Evolutionary conservation across 1,140 invertebrate species (phyloP).

Genomic region (Heliconius nattereri): DNA sequence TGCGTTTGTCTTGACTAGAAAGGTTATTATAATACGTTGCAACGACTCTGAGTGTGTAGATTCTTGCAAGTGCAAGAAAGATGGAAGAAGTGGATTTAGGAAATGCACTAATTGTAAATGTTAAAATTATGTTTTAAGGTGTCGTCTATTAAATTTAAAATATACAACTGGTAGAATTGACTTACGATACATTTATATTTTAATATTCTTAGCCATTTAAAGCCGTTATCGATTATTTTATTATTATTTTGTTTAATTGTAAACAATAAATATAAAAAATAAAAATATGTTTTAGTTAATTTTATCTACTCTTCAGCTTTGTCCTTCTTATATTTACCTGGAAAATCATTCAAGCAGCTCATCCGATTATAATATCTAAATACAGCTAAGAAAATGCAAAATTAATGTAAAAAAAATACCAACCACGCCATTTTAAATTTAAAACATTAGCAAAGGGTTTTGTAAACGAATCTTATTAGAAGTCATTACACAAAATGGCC

Average conservation of each 20-base stretch:
- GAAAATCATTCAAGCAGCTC: too few species aligned
- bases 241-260: too few species aligned
- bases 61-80: constrained; percentile 18
- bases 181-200: too few species aligned
- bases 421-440: neutral
- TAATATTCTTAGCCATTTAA: too few species aligned
- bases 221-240: too few species aligned
- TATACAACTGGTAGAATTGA: neutral
- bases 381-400: neutral
- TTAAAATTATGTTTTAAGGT: neutral
- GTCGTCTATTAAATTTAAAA: neutral
- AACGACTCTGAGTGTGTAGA: neutral
- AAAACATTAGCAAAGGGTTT: neutral
- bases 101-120: neutral
- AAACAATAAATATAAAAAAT: too few species aligned
- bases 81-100: constrained; percentile 7
- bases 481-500: neutral
- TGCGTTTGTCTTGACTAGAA: constrained; percentile 1
- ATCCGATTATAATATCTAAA: too few species aligned
- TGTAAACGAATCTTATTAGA: constrained; percentile 1
- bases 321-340: too few species aligned
- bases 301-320: too few species aligned
- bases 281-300: too few species aligned
- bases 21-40: neutral
- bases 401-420: neutral